Conservation (phyloP, 2,888 invertebrate species). For the Nemotelus nigrinus region DNA sequence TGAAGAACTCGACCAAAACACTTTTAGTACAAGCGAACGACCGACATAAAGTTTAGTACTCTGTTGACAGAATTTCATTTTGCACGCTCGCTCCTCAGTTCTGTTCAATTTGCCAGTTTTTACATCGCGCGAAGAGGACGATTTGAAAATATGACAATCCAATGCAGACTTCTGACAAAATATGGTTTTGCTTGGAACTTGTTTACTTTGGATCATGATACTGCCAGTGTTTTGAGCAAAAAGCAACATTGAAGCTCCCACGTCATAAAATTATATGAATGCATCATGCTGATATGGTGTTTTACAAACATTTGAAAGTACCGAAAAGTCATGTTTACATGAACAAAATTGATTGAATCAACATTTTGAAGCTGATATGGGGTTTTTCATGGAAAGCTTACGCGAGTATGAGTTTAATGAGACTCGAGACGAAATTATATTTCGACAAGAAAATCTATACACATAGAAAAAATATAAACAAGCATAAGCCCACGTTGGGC, state of each 20-base stretch:
- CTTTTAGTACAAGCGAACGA: constrained; percentile 28
- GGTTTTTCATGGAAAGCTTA: not conserved
- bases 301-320: not conserved
- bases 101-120: constrained; percentile 29
- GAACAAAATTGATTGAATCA: not conserved
- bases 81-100: constrained; percentile 14
- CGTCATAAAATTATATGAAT: not conserved
- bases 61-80: constrained; percentile 41
- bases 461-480: no score
- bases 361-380: not conserved
- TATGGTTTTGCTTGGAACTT: not conserved
- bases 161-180: constrained; percentile 18
- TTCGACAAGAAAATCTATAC: no score
- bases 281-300: constrained; percentile 9
- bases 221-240: not conserved
- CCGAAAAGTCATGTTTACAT: not conserved
- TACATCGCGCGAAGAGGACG: not conserved
- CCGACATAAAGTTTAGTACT: constrained; percentile 37
- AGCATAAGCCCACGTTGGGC: no score
- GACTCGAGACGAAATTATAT: no score
- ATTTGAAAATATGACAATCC: constrained; percentile 31
- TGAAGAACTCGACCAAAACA: constrained; percentile 26
- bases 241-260: not conserved
- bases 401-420: no score
- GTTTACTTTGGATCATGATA: not conserved